Base-by-base conservation (phyloP, 2,888 invertebrate genomes). In the Amblyteles armatorius region DNA sequence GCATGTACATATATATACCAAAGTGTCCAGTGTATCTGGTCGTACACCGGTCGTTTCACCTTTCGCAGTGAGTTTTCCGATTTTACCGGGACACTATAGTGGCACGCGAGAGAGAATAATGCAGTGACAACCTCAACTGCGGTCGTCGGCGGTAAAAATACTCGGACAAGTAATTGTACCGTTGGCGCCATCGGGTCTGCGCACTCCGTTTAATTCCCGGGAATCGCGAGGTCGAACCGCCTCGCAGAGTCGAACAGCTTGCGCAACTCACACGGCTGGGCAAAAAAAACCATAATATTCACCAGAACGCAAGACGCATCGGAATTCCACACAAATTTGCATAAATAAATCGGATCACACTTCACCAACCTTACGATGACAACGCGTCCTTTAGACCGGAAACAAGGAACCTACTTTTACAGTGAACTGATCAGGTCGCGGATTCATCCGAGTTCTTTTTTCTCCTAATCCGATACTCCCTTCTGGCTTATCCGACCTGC, bases 51-150 rank as follows among this genome's bases (percentile, higher is more conserved):
- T n/a, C 69, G 29, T 60, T 57, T 19, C 6, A 57, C 40, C 26
- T 50, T 3, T 5, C 9, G 13, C 0, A 44, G 22, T 22, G 22
- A 26, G 19, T 11, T 22, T 57, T 60, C 36, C 11, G 19, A 5
- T 36, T 57, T 5, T 57, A 57, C 52, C 19, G 36, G 2, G 9
- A 52, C 19, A 48, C 44, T 60, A 40, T 60, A 7, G 26, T 44
- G 55, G 60, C 3, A 44, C 52, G 50, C 22, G 16, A 81, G 44
- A 63, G 22, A 16, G 22, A 71, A 44, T 50, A 57, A 57, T 13
- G 26, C 68, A 36, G 26, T 63, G 11, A 57, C 57, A 57, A 55
- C 55, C 19, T 16, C 22, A n/a, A 22, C 26, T 9, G 55, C 55
- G 22, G 19, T 55, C 22, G 19, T 55, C 55, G 9, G 55, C 22